Percentiles rank a stretch among this genome's conserved stretches.
These are phyloP conservation scores for Hydriomena furcata DNA, from an alignment of 2,888 invertebrate genomes.

Conservation along the genomic window DNA sequence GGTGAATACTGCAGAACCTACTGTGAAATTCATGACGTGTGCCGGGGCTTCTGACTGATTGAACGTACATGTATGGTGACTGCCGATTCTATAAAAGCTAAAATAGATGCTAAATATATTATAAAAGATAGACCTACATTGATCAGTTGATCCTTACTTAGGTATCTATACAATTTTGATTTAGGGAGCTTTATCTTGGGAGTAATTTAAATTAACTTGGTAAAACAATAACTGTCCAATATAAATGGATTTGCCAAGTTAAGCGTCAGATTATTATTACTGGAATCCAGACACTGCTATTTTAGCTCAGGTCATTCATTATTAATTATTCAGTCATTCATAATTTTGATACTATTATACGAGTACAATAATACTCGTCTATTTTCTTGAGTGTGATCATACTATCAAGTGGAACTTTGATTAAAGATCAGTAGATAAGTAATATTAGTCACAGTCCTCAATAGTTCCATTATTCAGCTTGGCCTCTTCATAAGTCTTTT, in stretches of 20 bases:
- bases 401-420: too few species aligned
- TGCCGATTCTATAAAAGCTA: conserved; percentile 37
- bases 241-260: background rate
- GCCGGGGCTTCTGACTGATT: conserved; percentile 68
- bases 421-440: too few species aligned
- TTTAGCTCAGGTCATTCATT: too few species aligned
- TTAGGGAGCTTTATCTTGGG: background rate
- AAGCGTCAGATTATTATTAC: background rate
- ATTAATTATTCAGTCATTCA: too few species aligned
- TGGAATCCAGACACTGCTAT: too few species aligned
- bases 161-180: background rate
- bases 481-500: conserved; percentile 11
- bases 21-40: conserved; percentile 73
- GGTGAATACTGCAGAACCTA: conserved; percentile 62
- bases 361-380: too few species aligned
- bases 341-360: too few species aligned
- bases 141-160: too few species aligned
- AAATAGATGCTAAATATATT: conserved; percentile 21
- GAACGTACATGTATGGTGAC: conserved; percentile 56
- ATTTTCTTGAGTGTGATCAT: too few species aligned
- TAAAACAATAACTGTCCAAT: background rate
- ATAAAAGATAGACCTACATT: too few species aligned
- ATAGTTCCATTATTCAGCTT: conserved; percentile 18
- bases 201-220: background rate
- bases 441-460: background rate